A percentile compares a stretch with the other conserved stretches of the same genome.
These are phyloP conservation scores for Portevinia maculata DNA, from an alignment of 2,888 invertebrate species.

Conservation along the genomic window DNA sequence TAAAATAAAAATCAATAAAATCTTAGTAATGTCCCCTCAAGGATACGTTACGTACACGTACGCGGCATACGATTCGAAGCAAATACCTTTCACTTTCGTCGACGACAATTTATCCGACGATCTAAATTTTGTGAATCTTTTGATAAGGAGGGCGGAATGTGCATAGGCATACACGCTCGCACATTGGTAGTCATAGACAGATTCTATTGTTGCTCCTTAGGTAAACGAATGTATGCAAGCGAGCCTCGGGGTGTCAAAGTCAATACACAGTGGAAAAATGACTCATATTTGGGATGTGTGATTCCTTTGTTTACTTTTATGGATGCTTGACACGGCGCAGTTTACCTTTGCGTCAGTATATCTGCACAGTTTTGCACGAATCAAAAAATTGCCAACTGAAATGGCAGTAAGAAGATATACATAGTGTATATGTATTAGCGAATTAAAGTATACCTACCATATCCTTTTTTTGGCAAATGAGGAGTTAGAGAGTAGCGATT, in stretches of 20 bases:
- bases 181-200: not conserved
- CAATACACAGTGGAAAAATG: conserved; percentile 9
- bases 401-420: not conserved
- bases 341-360: conserved; percentile 29
- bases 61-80: conserved; percentile 11
- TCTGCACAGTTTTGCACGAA: conserved; percentile 49
- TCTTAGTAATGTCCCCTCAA: conserved; percentile 17
- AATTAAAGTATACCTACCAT: not conserved
- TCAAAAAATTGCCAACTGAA: conserved; percentile 57
- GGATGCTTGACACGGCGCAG: conserved; percentile 37
- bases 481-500: conserved; percentile 37
- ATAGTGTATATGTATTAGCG: not conserved
- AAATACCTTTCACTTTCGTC: conserved; percentile 46
- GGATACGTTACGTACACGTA: not conserved
- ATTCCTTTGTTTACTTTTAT: conserved; percentile 63
- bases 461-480: conserved; percentile 25
- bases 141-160: conserved; percentile 27
- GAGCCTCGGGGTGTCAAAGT: conserved; percentile 25
- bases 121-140: conserved; percentile 17
- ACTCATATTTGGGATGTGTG: conserved; percentile 42
- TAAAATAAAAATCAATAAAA: conserved; percentile 63
- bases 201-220: conserved; percentile 18
- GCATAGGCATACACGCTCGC: not conserved
- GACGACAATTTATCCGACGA: conserved; percentile 44
- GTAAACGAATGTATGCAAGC: not conserved